Evolutionary conservation across 1,140 invertebrate genomes (phyloP), one percentile per base, ranked within the genome.

Genomic region (Wiebesia pumilae): DNA sequence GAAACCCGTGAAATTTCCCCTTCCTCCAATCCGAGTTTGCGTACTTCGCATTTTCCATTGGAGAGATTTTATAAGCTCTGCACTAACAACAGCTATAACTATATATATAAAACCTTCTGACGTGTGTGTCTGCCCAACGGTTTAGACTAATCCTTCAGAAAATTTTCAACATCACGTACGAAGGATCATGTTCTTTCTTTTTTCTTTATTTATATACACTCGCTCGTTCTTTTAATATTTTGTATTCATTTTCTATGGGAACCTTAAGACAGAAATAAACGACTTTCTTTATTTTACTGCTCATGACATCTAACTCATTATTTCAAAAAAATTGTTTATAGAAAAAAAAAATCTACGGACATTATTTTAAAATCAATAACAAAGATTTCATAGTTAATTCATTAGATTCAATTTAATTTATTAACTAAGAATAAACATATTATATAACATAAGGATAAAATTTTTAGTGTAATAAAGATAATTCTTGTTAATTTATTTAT

Each of bases 81-180:
- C 14, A 27, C 16, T 71, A 71, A 73, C 19, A 27, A 16, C 6
- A 73, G 24, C 35, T 73, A 38, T 27, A 73, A 40, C 19, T 73
- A 27, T 40, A 65, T 67, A 27, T 43, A 27, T 81, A 47, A 38
- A 21, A n/a, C 9, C 79, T 65, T 40, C 62, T 27, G 54, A 69
- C 38, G 38, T 43, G 21, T 47, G 6, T 27, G 30, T 35, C 80
- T 65, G 35, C 62, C 30, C 62, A 73, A 38, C 27, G 83, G 30
- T 80, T 54, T 30, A 51, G 78, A 33, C 80, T 86, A 86, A 86
- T 86, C 73, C 80, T 71, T 58, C 67, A 35, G 80, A 78, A 77
- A 82, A 86, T 65, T 54, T 67, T 78, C 79, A 47, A 78, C 54
- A 33, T 47, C 80, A 86, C 80, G 80, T 82, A 75, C 38, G n/a